Percentiles rank a stretch among this genome's conserved stretches.
phyloP scores from a whole-genome alignment of 2,797 vertebrate species.

The Hirundo rustica region DNA sequence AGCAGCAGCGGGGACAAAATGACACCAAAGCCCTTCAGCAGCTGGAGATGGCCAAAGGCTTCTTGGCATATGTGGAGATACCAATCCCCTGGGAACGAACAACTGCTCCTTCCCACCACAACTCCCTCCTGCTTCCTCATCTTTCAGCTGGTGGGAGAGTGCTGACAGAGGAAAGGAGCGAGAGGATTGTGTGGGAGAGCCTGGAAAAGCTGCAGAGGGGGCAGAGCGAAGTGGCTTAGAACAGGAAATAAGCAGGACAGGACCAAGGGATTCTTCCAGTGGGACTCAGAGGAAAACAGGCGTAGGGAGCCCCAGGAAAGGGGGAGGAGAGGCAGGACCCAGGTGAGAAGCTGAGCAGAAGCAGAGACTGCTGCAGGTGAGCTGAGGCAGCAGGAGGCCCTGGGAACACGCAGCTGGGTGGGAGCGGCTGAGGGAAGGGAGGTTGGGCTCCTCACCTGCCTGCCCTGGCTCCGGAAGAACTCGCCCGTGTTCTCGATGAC shows the following conservation, averaged over 20 bases:
- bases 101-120: neutral
- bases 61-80: fast-evolving
- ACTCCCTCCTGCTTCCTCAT: neutral
- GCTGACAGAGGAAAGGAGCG: neutral
- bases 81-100: neutral
- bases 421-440: neutral
- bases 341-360: neutral
- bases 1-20: neutral
- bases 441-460: constrained; percentile 82
- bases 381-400: neutral
- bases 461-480: constrained; percentile 97
- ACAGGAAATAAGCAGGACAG: neutral
- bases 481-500: constrained; percentile 99
- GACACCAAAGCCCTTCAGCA: neutral
- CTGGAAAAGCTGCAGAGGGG: neutral
- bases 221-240: neutral
- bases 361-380: neutral
- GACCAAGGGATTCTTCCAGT: neutral
- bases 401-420: too few relatives aligned
- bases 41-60: neutral
- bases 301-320: neutral
- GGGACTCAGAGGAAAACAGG: neutral
- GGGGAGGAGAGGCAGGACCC: neutral
- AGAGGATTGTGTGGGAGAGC: neutral
- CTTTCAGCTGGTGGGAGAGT: neutral